Percentiles rank a stretch among this genome's conserved stretches.
phyloP scores from a whole-genome alignment of 2,113 vertebrate genomes.

The Erpornis zantholeuca region DNA sequence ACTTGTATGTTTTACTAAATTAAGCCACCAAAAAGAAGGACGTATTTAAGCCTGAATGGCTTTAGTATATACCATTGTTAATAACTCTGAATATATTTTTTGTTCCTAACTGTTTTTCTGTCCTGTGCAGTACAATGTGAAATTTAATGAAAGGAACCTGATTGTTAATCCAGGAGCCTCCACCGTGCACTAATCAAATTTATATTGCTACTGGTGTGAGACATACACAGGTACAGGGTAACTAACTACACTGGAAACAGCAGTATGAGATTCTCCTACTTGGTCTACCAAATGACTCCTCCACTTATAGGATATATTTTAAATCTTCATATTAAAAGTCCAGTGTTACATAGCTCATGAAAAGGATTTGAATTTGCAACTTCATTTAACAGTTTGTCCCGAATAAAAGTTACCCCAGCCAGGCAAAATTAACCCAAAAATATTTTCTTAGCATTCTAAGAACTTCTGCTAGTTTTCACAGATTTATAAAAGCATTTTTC shows the following conservation, averaged over 20 bases:
- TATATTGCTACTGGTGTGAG: not conserved
- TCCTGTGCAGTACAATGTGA: not conserved
- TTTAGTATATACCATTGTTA: not conserved
- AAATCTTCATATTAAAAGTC: not conserved
- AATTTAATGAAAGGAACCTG: not conserved
- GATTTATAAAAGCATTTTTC: slow-evolving; percentile 38
- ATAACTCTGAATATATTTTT: not conserved
- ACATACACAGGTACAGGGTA: not conserved
- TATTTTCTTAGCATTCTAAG: not conserved
- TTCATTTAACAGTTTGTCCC: not conserved
- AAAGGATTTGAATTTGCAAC: not conserved
- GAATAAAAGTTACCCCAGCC: not conserved
- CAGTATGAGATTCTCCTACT: not conserved
- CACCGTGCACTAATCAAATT: not conserved
- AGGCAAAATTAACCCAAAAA: not conserved
- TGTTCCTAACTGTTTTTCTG: not conserved
- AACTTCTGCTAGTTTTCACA: slow-evolving; percentile 4
- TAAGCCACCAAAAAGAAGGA: not conserved
- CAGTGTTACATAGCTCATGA: not conserved
- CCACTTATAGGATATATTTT: not conserved
- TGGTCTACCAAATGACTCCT: not conserved
- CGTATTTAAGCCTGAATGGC: not conserved
- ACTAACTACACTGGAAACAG: not conserved
- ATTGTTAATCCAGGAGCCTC: not conserved
- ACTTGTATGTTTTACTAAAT: not conserved